Conservation (phyloP, 2,113 vertebrate species). For the Anolis carolinensis region DNA sequence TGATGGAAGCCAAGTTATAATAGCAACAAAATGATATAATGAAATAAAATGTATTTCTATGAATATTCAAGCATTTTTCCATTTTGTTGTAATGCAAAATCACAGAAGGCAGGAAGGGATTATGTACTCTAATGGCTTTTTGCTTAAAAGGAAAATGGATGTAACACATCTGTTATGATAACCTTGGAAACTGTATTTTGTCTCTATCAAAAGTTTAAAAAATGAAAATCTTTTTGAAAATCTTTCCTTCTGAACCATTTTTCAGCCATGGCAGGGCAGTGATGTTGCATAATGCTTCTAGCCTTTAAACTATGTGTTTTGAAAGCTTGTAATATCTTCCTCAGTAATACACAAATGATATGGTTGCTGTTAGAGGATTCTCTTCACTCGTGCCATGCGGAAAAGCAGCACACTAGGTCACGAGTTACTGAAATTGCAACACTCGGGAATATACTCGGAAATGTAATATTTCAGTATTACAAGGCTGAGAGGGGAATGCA, state of each 20-base stretch:
- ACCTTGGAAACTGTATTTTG: neutral
- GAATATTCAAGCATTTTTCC: neutral
- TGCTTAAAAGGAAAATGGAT: neutral
- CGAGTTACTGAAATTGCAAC: neutral
- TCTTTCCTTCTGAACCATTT: neutral
- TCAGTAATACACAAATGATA: neutral
- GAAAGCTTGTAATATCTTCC: neutral
- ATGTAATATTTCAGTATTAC: neutral
- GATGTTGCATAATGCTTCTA: neutral
- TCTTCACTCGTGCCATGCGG: too few relatives aligned
- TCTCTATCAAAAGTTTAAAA: too few relatives aligned
- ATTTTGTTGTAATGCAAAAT: neutral
- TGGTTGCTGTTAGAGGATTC: neutral
- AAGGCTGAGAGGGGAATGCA: neutral
- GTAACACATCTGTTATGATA: neutral
- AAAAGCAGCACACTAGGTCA: neutral
- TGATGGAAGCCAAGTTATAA: constrained; percentile 35
- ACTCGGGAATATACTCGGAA: neutral
- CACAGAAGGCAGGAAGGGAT: neutral
- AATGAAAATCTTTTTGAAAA: too few relatives aligned
- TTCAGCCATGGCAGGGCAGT: neutral
- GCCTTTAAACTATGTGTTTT: neutral
- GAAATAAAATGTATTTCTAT: neutral
- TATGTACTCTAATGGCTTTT: neutral
- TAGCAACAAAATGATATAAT: neutral